These are phyloP conservation scores for Choristoneura fumiferana DNA, from an alignment of 1,140 invertebrate genomes.

Conservation along the genomic window DNA sequence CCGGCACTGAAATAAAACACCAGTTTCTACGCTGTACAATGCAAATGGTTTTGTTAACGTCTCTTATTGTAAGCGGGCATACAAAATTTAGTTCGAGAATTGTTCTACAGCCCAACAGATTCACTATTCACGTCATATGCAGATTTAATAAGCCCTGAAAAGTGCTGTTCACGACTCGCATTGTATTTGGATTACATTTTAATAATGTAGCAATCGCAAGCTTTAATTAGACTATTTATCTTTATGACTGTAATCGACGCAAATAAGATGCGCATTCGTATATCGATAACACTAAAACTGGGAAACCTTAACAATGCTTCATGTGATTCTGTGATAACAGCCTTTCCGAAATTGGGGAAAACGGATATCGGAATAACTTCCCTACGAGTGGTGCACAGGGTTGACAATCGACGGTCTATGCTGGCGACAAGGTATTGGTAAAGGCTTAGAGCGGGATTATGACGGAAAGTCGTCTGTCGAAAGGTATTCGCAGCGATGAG, in stretches of 20 bases:
- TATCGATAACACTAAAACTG: slow-evolving; percentile 10
- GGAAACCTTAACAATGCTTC: slow-evolving; percentile 8
- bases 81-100: slow-evolving; percentile 4
- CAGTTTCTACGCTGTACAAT: slow-evolving; percentile 18
- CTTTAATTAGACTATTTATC: too few relatives aligned
- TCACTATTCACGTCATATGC: background rate
- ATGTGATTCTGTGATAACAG: slow-evolving; percentile 13
- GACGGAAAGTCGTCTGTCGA: slow-evolving; percentile 35
- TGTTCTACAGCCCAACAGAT: background rate
- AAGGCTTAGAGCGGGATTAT: slow-evolving; percentile 33
- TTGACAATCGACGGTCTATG: slow-evolving; percentile 15
- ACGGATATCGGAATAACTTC: background rate
- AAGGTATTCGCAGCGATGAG: slow-evolving; percentile 25
- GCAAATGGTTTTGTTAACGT: slow-evolving; percentile 5
- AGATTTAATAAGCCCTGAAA: background rate
- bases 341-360: background rate
- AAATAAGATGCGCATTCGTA: background rate
- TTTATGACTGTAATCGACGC: background rate
- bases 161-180: too few relatives aligned
- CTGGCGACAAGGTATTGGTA: slow-evolving; percentile 25
- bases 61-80: background rate
- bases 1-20: slow-evolving; percentile 9
- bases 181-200: too few relatives aligned
- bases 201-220: too few relatives aligned
- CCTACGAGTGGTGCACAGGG: slow-evolving; percentile 14